These are phyloP conservation scores for Chelonia mydas DNA, from an alignment of 2,797 vertebrate genomes.

Conservation along the genomic window DNA sequence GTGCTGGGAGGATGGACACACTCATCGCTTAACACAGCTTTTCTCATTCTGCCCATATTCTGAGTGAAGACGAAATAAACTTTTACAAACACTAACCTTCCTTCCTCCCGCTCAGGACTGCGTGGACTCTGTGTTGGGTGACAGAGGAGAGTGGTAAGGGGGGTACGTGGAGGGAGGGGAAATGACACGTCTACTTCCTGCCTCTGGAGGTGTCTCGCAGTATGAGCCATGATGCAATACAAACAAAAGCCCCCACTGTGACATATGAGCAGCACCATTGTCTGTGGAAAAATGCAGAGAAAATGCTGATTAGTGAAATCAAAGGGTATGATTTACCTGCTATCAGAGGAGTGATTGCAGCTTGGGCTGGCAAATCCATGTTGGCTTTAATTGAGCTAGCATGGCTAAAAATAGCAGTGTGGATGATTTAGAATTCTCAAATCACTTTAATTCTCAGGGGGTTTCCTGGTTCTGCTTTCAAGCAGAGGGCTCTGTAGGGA, in stretches of 20 bases:
- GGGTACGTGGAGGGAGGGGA: neutral
- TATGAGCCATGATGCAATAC: neutral
- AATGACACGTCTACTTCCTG: neutral
- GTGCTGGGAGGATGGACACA: neutral
- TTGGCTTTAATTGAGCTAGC: neutral
- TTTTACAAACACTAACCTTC: neutral
- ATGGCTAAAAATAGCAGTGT: neutral
- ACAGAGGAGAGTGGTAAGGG: neutral
- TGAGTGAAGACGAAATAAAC: neutral
- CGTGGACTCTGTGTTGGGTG: neutral
- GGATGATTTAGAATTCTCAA: neutral
- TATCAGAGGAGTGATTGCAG: neutral
- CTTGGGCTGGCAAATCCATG: neutral
- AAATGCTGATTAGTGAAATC: neutral
- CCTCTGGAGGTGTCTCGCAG: neutral
- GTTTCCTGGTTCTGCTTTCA: neutral
- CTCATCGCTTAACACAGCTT: neutral
- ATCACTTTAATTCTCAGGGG: neutral
- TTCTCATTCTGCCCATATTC: neutral
- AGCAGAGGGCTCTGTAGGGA: neutral
- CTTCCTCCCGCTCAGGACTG: neutral
- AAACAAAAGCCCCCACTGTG: neutral
- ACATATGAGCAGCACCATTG: neutral
- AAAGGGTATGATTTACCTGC: neutral
- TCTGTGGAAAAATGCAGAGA: neutral